Conservation (phyloP, 2,797 vertebrate genomes). For the Spea hammondii region DNA sequence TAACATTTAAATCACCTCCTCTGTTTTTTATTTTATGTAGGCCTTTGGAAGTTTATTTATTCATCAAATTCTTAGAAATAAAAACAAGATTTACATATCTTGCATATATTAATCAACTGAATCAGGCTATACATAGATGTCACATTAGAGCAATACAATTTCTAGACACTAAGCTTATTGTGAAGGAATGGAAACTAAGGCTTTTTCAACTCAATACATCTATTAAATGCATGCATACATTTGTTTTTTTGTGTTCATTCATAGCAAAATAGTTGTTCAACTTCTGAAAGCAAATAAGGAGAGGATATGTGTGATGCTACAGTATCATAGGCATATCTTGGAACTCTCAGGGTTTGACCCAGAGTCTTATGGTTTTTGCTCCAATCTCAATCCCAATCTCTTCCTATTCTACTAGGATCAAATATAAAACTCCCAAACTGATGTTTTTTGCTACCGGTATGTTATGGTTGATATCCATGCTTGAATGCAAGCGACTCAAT, state of each 20-base stretch:
- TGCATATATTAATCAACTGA: slow-evolving; percentile 16
- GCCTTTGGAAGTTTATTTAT: slow-evolving; percentile 53
- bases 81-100: slow-evolving; percentile 46
- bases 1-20: slow-evolving; percentile 53
- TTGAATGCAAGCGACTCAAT: no score
- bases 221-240: not conserved
- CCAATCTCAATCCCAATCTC: no score
- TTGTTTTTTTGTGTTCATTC: not conserved
- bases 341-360: no score
- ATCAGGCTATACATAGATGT: slow-evolving; percentile 10
- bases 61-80: slow-evolving; percentile 51
- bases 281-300: not conserved
- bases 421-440: no score
- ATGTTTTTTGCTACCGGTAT: no score
- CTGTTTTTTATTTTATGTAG: slow-evolving; percentile 47
- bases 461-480: no score
- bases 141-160: slow-evolving; percentile 1
- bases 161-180: slow-evolving; percentile 1
- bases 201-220: not conserved
- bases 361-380: no score
- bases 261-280: not conserved
- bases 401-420: no score
- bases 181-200: not conserved
- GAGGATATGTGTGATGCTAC: not conserved
- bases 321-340: no score